These are phyloP conservation scores for Muricea muricata DNA, from an alignment of 92 coral and sea anemone genomes.

Conservation along the genomic window DNA sequence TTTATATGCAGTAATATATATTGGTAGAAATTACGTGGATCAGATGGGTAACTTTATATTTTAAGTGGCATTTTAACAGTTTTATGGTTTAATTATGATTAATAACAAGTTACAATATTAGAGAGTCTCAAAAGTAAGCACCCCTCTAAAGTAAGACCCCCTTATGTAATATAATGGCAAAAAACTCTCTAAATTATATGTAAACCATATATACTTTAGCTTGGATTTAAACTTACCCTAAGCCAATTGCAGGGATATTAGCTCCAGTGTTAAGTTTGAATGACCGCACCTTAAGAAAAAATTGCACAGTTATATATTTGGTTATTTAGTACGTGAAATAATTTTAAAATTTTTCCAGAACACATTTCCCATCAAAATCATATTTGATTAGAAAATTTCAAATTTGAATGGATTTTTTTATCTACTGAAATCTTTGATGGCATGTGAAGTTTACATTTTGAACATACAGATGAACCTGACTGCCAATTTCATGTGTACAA, in stretches of 20 bases:
- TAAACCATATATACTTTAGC: background rate
- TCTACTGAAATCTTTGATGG: no score
- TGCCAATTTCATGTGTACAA: no score
- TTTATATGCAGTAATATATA: no score
- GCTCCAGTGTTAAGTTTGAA: constrained; percentile 62
- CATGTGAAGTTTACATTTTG: no score
- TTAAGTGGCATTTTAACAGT: background rate
- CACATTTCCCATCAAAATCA: no score
- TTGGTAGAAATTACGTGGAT: no score
- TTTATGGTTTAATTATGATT: background rate
- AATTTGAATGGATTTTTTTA: no score
- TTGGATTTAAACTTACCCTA: constrained; percentile 51
- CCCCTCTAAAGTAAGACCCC: background rate
- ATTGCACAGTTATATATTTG: background rate
- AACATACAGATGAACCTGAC: no score
- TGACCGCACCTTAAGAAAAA: background rate
- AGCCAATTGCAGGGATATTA: constrained; percentile 51
- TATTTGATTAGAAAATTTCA: no score
- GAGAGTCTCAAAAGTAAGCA: background rate
- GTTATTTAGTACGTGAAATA: background rate
- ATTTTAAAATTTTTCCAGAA: no score
- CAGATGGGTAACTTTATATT: no score
- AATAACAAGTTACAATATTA: no score
- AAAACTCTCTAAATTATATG: background rate
- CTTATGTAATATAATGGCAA: background rate